These are phyloP conservation scores for Aethes cnicana DNA, from an alignment of 2,888 invertebrate genomes.

Conservation along the genomic window DNA sequence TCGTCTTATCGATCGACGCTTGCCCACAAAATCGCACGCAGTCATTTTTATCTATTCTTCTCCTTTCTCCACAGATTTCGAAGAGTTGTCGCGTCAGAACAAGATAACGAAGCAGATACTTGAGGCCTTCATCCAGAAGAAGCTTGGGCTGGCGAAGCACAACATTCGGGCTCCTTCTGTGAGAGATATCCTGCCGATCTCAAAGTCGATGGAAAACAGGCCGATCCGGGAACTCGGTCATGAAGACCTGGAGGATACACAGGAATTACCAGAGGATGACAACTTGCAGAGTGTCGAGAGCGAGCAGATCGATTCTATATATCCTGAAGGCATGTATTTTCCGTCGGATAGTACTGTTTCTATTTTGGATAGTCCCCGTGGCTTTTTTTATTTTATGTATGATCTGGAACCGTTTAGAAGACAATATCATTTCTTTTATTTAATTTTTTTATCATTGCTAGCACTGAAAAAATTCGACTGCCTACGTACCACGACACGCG, in stretches of 20 bases:
- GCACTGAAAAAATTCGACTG: too few species aligned
- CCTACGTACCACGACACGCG: too few species aligned
- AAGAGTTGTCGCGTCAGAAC: conserved; percentile 88
- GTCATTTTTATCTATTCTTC: conserved; percentile 80
- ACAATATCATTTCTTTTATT: too few species aligned
- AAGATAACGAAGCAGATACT: conserved; percentile 89
- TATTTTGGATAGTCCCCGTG: too few species aligned
- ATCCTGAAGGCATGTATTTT: conserved; percentile 73
- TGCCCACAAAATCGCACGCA: conserved; percentile 43
- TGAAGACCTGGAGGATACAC: conserved; percentile 47
- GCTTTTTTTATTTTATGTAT: too few species aligned
- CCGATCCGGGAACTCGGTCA: conserved; percentile 45
- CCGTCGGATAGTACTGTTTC: too few species aligned
- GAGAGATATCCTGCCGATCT: conserved; percentile 84
- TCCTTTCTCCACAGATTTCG: conserved; percentile 75
- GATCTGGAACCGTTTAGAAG: too few species aligned
- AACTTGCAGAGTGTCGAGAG: conserved; percentile 87
- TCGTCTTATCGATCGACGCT: conserved; percentile 3
- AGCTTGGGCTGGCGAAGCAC: conserved; percentile 82
- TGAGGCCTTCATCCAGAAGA: conserved; percentile 87
- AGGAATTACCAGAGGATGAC: conserved; percentile 66
- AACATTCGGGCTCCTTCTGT: conserved; percentile 82
- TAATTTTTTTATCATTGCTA: too few species aligned
- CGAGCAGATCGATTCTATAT: conserved; percentile 85
- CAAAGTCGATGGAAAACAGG: conserved; percentile 50